Conservation (phyloP, 2,113 vertebrate species). For the Potamarius usumacintae region DNA sequence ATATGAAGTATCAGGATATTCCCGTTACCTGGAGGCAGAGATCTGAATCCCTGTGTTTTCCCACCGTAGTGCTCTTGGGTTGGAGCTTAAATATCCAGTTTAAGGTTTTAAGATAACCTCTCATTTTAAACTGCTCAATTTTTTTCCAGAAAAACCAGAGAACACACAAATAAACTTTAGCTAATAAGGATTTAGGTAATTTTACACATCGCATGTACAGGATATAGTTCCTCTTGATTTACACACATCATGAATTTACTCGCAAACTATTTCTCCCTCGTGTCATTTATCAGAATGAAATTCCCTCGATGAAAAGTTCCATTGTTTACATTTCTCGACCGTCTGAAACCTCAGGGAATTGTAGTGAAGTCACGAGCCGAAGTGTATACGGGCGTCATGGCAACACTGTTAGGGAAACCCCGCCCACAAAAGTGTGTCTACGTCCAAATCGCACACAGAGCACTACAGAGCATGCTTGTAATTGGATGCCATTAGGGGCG, state of each 20-base stretch:
- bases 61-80: slow-evolving; percentile 64
- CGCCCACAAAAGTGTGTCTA: slow-evolving; percentile 3
- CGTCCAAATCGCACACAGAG: background rate
- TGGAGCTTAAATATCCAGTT: slow-evolving; percentile 72
- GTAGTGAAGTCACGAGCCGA: background rate
- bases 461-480: background rate
- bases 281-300: background rate
- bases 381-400: slow-evolving; percentile 46
- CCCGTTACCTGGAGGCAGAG: slow-evolving; percentile 74
- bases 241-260: background rate
- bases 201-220: background rate
- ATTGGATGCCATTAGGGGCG: background rate
- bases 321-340: background rate
- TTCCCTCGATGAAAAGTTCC: background rate
- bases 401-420: slow-evolving; percentile 16
- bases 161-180: background rate
- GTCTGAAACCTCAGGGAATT: background rate
- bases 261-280: background rate
- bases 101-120: slow-evolving; percentile 69
- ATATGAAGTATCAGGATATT: background rate
- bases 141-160: background rate
- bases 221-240: background rate
- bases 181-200: background rate
- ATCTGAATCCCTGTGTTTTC: slow-evolving; percentile 70
- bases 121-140: slow-evolving; percentile 61